A percentile compares a stretch with the other conserved stretches of the same genome.
Conservation (phyloP, 2,888 invertebrate species). For the Agonum fuliginosum region DNA sequence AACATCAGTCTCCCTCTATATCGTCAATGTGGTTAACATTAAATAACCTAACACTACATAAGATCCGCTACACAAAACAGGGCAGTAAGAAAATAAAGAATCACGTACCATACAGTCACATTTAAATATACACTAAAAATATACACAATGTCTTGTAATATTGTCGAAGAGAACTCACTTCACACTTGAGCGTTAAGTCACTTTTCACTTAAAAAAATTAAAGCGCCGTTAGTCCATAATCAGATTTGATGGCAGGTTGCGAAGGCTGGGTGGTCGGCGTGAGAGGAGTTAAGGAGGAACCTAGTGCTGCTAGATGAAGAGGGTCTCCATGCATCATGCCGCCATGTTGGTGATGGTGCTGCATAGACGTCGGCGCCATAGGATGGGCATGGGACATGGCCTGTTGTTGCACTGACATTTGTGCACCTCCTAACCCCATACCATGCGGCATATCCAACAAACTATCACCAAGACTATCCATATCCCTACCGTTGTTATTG, state of each 20-base stretch:
- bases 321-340: slow-evolving; percentile 71
- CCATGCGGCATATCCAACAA: slow-evolving; percentile 74
- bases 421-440: slow-evolving; percentile 69
- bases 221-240: slow-evolving; percentile 90
- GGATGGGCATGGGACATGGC: slow-evolving; percentile 75
- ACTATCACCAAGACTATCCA: slow-evolving; percentile 76
- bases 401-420: slow-evolving; percentile 70
- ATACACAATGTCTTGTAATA: slow-evolving; percentile 55
- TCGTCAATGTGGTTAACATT: slow-evolving; percentile 44
- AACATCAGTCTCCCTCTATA: too few species aligned
- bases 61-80: slow-evolving; percentile 44
- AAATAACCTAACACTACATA: slow-evolving; percentile 42
- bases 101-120: slow-evolving; percentile 58
- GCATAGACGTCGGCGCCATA: slow-evolving; percentile 70
- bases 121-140: slow-evolving; percentile 58
- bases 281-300: slow-evolving; percentile 76
- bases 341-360: slow-evolving; percentile 68
- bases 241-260: slow-evolving; percentile 85
- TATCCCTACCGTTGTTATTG: slow-evolving; percentile 72
- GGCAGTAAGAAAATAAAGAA: slow-evolving; percentile 51
- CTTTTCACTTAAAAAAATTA: slow-evolving; percentile 71
- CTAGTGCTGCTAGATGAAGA: slow-evolving; percentile 74
- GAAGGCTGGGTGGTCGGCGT: slow-evolving; percentile 74
- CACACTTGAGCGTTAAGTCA: slow-evolving; percentile 57
- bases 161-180: slow-evolving; percentile 53